A percentile compares a stretch with the other conserved stretches of the same genome.
Evolutionary conservation across 1,140 invertebrate genomes (phyloP).

Genomic region (Saxidomus purpurata): DNA sequence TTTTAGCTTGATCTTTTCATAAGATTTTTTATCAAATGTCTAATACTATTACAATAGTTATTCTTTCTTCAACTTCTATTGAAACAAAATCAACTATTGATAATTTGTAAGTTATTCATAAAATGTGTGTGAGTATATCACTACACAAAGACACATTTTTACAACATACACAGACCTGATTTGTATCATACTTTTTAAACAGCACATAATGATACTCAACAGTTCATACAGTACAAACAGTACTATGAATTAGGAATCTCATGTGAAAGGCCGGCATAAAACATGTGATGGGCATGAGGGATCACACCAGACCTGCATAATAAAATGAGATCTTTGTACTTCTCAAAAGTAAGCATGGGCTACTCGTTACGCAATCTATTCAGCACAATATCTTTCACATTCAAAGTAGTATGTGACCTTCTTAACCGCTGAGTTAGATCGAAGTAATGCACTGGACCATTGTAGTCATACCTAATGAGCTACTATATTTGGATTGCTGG

Average conservation of each 20-base stretch:
- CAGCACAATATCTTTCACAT: slow-evolving; percentile 6
- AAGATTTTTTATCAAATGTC: neutral
- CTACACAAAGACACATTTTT: too few relatives aligned
- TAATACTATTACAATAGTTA: neutral
- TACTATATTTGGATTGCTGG: too few relatives aligned
- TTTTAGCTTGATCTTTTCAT: neutral
- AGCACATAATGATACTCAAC: too few relatives aligned
- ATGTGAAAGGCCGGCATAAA: slow-evolving; percentile 1
- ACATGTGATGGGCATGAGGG: slow-evolving; percentile 8
- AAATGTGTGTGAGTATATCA: too few relatives aligned
- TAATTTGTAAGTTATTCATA: too few relatives aligned
- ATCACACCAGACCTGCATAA: slow-evolving; percentile 16
- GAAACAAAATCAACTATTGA: too few relatives aligned
- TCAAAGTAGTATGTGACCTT: neutral
- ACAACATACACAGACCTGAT: too few relatives aligned
- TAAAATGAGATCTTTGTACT: slow-evolving; percentile 20
- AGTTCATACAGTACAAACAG: neutral
- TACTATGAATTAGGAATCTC: neutral
- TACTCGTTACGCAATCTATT: slow-evolving; percentile 3
- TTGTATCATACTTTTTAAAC: too few relatives aligned
- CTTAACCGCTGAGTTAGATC: neutral
- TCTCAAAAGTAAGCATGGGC: slow-evolving; percentile 3
- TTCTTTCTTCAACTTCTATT: too few relatives aligned
- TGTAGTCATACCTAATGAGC: slow-evolving; percentile 32
- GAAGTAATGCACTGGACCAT: slow-evolving; percentile 19